Evolutionary conservation across 2,113 vertebrate genomes (phyloP).

Genomic region (Alaudala cheleensis): DNA sequence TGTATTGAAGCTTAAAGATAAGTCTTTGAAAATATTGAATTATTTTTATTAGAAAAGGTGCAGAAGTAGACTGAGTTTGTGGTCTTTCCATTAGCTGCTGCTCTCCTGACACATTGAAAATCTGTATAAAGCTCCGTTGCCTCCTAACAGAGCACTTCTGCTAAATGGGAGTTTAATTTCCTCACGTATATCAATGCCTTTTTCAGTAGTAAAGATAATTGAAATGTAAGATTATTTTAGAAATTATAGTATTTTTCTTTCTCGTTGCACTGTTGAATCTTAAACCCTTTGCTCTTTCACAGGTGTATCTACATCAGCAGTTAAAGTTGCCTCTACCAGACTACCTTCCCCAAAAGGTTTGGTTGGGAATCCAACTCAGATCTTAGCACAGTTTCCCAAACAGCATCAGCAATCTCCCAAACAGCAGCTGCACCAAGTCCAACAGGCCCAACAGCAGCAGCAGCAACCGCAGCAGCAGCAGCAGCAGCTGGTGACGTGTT

Average conservation of each 20-base stretch:
- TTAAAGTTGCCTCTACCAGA: constrained; percentile 89
- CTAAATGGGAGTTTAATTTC: neutral
- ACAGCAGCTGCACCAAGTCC: constrained; percentile 77
- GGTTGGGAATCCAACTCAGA: constrained; percentile 88
- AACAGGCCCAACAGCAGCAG: constrained; percentile 79
- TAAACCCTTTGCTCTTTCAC: constrained; percentile 12
- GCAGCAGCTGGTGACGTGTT: constrained; percentile 67
- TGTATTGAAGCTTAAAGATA: neutral
- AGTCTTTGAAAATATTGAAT: neutral
- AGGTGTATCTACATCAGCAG: constrained; percentile 85
- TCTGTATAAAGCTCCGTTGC: neutral
- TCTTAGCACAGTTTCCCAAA: constrained; percentile 93
- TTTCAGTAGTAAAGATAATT: neutral
- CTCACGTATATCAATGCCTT: neutral
- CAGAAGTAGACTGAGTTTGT: neutral
- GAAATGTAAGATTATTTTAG: neutral
- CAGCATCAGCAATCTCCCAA: constrained; percentile 88
- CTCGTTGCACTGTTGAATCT: neutral
- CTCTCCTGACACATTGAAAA: neutral
- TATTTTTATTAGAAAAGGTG: neutral
- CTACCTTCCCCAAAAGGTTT: constrained; percentile 93
- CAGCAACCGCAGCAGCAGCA: constrained; percentile 66
- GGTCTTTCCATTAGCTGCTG: neutral
- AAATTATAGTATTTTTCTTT: neutral
- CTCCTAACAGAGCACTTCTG: neutral